These are phyloP conservation scores for Grallaria varia DNA, from an alignment of 2,113 vertebrate genomes.

Conservation along the genomic window DNA sequence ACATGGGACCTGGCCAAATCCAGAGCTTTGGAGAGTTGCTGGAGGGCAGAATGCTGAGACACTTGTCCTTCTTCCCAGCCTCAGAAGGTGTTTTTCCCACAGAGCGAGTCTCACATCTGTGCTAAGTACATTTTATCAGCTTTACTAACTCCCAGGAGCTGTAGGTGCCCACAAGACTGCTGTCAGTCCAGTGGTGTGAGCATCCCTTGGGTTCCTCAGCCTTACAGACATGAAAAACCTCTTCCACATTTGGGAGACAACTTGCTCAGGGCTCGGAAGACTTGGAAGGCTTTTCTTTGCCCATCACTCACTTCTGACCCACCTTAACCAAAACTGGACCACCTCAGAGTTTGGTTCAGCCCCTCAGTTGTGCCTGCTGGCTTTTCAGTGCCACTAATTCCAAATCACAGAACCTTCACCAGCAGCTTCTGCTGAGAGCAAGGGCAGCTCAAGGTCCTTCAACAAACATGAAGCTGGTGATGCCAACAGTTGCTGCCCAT, in stretches of 20 bases:
- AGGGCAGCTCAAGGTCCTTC: background rate
- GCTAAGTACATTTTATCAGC: background rate
- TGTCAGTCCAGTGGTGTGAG: background rate
- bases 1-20: background rate
- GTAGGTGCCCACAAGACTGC: background rate
- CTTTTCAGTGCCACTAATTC: background rate
- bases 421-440: background rate
- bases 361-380: background rate
- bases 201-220: background rate
- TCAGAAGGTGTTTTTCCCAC: background rate
- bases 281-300: background rate
- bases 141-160: background rate
- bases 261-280: background rate
- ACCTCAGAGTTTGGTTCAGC: background rate
- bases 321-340: background rate
- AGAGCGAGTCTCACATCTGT: background rate
- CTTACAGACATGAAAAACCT: background rate
- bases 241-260: background rate
- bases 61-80: background rate
- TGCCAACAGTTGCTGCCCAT: accelerated
- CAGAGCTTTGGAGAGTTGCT: background rate
- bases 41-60: background rate
- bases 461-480: background rate
- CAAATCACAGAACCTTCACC: background rate
- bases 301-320: background rate